Base-by-base conservation (phyloP, 2,797 vertebrate genomes). In the Chaetodon trifasciatus region DNA sequence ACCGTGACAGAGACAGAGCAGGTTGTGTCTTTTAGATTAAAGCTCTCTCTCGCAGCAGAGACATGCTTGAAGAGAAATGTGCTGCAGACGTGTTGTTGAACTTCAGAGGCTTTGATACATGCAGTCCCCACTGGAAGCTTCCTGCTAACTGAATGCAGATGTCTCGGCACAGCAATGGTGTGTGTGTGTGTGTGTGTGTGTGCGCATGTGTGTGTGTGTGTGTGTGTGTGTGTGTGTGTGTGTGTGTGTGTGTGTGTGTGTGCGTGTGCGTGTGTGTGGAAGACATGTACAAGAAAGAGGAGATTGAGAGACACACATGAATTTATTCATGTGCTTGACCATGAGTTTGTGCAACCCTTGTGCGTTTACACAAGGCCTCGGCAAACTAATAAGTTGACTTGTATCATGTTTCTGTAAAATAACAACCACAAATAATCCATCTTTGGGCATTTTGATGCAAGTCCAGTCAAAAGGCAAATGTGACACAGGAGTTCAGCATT, bases 131-230 rank as follows among this genome's bases (percentile, higher is more conserved):
- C 79, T 19, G 65, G 83, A 81, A 69, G 56, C 70, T 53, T 78
- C 35, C 68, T 55, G 39, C 47, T 85, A 79, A 81, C 42, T 77
- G 42, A 70, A 80, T 12, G 1, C 83, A 83, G 78, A 89, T 85
- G 68, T 74, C 40, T 69, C 21, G 40, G 23, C 55, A 21, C 6
- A 42, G 61, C 17, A 9, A 24, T 21, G 35, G 35, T 49, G 40
- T 64, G 6, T 53, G 65, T 35, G 53, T 64, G 13, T 70, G 58
- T 61, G 60, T 57, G 28, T 53, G 65, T 35, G 53, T 64, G 13
- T 70, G 58, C 47, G 65, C 40, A 46, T 64, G 13, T 70, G 58
- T 61, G 60, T 57, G 28, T 53, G 65, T 35, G 53, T 64, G 13
- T 70, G 58, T 61, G 60, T 57, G 28, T 53, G 65, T 35, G 53